Evolutionary conservation across 2,888 invertebrate species (phyloP), one percentile per base, ranked within the genome.

Genomic region (Acleris sparsana): DNA sequence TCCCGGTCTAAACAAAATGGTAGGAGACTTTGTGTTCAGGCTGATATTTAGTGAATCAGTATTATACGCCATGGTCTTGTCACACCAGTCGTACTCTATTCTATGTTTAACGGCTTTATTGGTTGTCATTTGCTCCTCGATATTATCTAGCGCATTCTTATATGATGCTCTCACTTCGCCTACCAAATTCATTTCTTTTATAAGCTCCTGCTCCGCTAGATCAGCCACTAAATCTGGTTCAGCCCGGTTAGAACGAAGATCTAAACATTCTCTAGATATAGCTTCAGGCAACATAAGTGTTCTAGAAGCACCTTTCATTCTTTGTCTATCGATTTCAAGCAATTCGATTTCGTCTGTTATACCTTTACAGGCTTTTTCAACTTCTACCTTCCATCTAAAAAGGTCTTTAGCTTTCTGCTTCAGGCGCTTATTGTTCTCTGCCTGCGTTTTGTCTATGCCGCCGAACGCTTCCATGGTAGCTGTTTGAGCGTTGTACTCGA

Each of bases 41-140:
- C 95, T 93, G 51, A 95, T 91, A 80, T 96, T 96, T 0, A 87
- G 86, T 0, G 95, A 87, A 75, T 98, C 98, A 4, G 97, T 95
- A 72, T 95, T 94, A 76, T 96, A 95, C 0, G 97, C 94, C 80
- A 96, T 95, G 66, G 94, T 94, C 88, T 98, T 98, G 80, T 98
- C 97, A 76, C 97, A 97, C 97, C 97, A 98, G 82, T 98, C 98
- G 78, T 95, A 96, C 87, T 98, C 98, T 67, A 98, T 92, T 52
- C 95, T 94, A 72, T 96, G 94, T 80, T 98, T 97, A 0, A 96
- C 95, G 17, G 96, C 95, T 77, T 96, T 96, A 78, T 97, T 95
- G 73, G 96, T 94, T 39, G 94, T 80, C 79, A 96, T 89, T 84
- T 97, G 96, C 46, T 93, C 91, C 71, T 96, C 95, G 39, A 97